Evolutionary conservation across 2,113 vertebrate genomes (phyloP).

Genomic region (Opisthocomus hoazin): DNA sequence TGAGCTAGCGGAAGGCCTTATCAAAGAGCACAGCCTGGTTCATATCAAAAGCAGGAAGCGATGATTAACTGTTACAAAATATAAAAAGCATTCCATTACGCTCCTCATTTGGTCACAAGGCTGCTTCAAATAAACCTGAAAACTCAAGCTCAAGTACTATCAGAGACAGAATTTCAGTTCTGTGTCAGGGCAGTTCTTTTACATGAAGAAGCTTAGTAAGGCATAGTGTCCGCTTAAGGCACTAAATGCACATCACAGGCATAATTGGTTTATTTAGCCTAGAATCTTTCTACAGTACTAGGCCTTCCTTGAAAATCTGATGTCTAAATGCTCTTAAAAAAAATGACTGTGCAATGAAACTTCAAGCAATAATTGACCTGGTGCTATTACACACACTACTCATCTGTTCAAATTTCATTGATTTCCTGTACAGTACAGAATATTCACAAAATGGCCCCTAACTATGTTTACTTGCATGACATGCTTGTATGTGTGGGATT

Average conservation of each 20-base stretch:
- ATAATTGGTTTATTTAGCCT: background rate
- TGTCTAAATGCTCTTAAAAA: background rate
- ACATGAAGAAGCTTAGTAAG: background rate
- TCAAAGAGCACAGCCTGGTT: constrained; percentile 73
- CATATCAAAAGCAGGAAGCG: constrained; percentile 76
- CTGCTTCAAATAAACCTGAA: constrained; percentile 19
- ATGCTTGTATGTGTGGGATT: background rate
- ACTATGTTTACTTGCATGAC: background rate
- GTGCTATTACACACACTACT: background rate
- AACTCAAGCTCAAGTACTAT: background rate
- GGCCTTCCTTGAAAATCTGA: background rate
- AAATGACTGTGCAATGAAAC: background rate
- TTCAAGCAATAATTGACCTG: background rate
- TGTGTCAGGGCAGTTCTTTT: background rate
- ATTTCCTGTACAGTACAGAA: background rate
- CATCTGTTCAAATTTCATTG: background rate
- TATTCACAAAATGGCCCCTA: background rate
- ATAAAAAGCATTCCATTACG: constrained; percentile 59
- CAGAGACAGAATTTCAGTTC: background rate
- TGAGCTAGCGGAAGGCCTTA: constrained; percentile 70
- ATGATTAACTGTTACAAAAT: constrained; percentile 70
- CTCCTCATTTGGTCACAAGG: background rate
- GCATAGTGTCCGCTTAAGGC: background rate
- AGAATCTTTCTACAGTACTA: background rate
- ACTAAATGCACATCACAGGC: background rate